Evolutionary conservation across 2,797 vertebrate species (phyloP).

Genomic region (Sarcoramphus papa): DNA sequence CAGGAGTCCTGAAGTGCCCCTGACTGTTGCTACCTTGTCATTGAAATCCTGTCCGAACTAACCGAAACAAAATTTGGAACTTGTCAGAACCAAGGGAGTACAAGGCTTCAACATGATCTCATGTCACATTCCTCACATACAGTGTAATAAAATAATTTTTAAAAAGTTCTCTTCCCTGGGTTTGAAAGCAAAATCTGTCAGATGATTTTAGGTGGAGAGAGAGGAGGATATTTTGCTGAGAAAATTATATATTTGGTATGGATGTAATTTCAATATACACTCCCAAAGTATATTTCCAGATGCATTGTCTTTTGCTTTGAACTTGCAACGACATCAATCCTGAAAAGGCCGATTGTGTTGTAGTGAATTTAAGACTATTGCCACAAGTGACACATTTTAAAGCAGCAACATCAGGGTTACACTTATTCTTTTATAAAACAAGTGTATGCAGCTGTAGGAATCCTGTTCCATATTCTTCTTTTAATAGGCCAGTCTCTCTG

Average conservation of each 20-base stretch:
- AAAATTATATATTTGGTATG: neutral
- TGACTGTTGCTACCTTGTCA: neutral
- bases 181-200: neutral
- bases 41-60: neutral
- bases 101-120: neutral
- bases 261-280: neutral
- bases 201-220: neutral
- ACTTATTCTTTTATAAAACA: neutral
- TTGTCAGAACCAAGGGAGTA: neutral
- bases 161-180: neutral
- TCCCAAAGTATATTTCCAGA: neutral
- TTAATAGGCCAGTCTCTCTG: neutral
- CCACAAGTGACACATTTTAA: neutral
- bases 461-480: neutral
- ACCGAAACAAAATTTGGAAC: neutral
- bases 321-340: neutral
- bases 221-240: neutral
- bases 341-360: neutral
- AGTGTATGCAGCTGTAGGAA: neutral
- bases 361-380: neutral
- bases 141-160: neutral
- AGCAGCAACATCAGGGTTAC: neutral
- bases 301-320: neutral
- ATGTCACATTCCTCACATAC: neutral
- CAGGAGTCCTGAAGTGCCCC: neutral